Conservation (phyloP, 2,113 vertebrate species). For the Melospiza georgiana region DNA sequence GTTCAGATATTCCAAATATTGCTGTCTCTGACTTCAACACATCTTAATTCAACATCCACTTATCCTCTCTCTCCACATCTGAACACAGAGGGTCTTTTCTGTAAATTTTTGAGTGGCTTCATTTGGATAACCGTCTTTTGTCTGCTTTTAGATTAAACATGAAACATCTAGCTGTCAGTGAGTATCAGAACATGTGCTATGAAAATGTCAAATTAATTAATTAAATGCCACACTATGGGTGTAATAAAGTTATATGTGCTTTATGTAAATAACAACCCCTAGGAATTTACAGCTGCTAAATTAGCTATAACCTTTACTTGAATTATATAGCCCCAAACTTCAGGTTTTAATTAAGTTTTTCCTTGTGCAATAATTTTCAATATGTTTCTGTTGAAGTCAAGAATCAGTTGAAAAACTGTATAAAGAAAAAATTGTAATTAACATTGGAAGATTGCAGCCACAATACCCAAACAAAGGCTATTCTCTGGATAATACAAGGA, state of each 20-base stretch:
- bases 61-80: background rate
- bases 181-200: background rate
- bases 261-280: constrained; percentile 3
- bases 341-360: constrained; percentile 47
- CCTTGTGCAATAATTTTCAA: constrained; percentile 4
- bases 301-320: constrained; percentile 47
- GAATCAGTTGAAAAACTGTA: background rate
- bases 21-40: background rate
- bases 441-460: background rate
- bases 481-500: background rate
- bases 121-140: background rate
- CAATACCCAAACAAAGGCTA: background rate
- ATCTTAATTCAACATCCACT: background rate
- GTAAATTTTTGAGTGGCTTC: background rate
- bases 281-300: constrained; percentile 50
- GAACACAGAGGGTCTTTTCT: background rate
- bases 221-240: constrained; percentile 20
- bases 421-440: background rate
- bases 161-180: background rate
- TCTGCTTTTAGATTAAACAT: background rate
- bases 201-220: constrained; percentile 55
- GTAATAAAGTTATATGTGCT: constrained; percentile 29
- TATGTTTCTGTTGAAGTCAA: background rate
- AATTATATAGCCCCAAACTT: constrained; percentile 4
- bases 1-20: background rate